A percentile compares a stretch with the other conserved stretches of the same genome.
Conservation (phyloP, 2,888 invertebrate species). For the Oegoconia quadripuncta region DNA sequence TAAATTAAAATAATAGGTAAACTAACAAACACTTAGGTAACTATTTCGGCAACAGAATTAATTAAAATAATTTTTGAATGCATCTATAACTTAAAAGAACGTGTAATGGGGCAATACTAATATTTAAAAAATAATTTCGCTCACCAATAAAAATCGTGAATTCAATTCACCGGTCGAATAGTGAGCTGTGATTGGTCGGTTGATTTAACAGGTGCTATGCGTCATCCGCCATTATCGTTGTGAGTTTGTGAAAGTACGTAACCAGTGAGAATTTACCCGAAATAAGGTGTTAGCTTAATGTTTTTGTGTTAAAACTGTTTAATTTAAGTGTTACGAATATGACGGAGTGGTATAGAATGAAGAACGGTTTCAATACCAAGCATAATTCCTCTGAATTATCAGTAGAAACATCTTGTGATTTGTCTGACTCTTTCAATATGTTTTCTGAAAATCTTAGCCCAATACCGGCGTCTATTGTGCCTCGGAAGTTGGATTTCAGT, state of each 20-base stretch:
- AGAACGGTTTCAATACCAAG: constrained; percentile 52
- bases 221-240: constrained; percentile 74
- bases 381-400: constrained; percentile 77
- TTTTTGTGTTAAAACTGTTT: constrained; percentile 47
- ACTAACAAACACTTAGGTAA: too few relatives aligned
- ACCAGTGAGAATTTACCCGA: constrained; percentile 37
- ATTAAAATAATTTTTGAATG: constrained; percentile 29
- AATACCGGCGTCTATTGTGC: constrained; percentile 72
- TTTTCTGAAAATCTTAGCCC: constrained; percentile 80
- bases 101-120: constrained; percentile 25
- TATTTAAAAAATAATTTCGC: constrained; percentile 48
- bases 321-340: constrained; percentile 52
- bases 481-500: constrained; percentile 80
- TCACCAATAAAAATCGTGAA: constrained; percentile 51
- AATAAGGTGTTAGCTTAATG: constrained; percentile 43
- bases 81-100: constrained; percentile 31
- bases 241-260: constrained; percentile 59
- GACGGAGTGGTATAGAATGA: constrained; percentile 73
- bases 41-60: background rate
- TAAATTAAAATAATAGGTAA: too few relatives aligned
- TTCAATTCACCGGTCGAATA: constrained; percentile 64
- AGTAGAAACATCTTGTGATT: constrained; percentile 81
- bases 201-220: constrained; percentile 70
- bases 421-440: constrained; percentile 80
- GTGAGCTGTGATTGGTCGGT: constrained; percentile 49